phyloP scores from a whole-genome alignment of 1,140 invertebrate genomes.

The Batillaria attramentaria region DNA sequence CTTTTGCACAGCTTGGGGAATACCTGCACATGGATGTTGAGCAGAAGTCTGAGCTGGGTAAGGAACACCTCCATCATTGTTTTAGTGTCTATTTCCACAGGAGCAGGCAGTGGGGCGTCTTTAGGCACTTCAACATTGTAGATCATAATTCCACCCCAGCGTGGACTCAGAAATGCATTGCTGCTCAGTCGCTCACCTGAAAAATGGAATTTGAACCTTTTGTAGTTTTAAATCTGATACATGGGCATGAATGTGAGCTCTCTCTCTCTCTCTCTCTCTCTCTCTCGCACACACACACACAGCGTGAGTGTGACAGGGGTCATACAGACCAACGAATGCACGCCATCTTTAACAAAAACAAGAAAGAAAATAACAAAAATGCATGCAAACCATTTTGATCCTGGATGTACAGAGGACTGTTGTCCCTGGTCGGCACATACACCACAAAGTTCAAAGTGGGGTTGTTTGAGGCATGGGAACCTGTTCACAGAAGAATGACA shows the following conservation, averaged over 20 bases:
- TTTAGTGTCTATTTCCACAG: slow-evolving; percentile 75
- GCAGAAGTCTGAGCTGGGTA: slow-evolving; percentile 82
- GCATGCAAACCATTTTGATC: slow-evolving; percentile 61
- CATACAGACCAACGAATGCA: too few relatives aligned
- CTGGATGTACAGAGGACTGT: slow-evolving; percentile 82
- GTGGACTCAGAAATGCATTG: slow-evolving; percentile 88
- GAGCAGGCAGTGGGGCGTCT: slow-evolving; percentile 53
- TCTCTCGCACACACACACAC: too few relatives aligned
- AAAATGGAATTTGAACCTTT: too few relatives aligned
- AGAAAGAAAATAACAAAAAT: not conserved
- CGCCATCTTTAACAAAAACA: too few relatives aligned
- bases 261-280: too few relatives aligned
- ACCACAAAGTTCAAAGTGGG: slow-evolving; percentile 88
- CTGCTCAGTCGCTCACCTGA: slow-evolving; percentile 58
- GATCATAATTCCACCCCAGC: slow-evolving; percentile 86
- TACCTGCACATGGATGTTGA: slow-evolving; percentile 82
- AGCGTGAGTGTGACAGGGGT: too few relatives aligned
- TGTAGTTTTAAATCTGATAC: too few relatives aligned
- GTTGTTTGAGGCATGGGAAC: slow-evolving; percentile 85
- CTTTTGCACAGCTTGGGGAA: not conserved
- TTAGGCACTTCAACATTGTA: slow-evolving; percentile 67
- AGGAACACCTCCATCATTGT: slow-evolving; percentile 84
- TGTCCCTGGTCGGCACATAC: slow-evolving; percentile 83
- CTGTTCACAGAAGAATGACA: slow-evolving; percentile 49
- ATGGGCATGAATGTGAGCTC: too few relatives aligned